These are phyloP conservation scores for Prunella fulvescens DNA, from an alignment of 2,113 vertebrate genomes.

Conservation along the genomic window DNA sequence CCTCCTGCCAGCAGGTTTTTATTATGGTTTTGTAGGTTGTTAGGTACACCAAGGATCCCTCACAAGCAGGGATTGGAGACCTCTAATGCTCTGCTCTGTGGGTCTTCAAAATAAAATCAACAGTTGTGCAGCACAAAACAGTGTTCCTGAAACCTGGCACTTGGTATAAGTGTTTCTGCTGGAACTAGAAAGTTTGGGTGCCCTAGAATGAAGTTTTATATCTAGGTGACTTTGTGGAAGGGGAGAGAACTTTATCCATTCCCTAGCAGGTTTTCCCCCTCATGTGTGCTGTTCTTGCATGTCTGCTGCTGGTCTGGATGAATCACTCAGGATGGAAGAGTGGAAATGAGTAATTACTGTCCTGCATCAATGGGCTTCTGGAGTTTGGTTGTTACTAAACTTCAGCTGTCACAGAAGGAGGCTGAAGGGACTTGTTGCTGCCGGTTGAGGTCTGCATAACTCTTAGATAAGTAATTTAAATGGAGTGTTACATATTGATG, in stretches of 20 bases:
- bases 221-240: not conserved
- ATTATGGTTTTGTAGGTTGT: not conserved
- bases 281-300: not conserved
- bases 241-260: not conserved
- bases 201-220: not conserved
- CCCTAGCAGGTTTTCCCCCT: not conserved
- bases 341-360: not conserved
- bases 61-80: not conserved
- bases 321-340: not conserved
- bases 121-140: not conserved
- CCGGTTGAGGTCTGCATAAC: not conserved
- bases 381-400: not conserved
- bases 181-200: not conserved
- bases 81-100: not conserved
- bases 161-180: not conserved
- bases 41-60: not conserved
- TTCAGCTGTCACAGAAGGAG: not conserved
- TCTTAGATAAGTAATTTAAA: not conserved
- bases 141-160: not conserved
- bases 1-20: not conserved
- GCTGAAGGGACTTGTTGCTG: not conserved
- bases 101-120: not conserved
- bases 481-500: not conserved
- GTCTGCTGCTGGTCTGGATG: not conserved
- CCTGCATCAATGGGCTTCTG: not conserved